Base-by-base conservation (phyloP, 2,888 invertebrate genomes). In the Boloria selene region DNA sequence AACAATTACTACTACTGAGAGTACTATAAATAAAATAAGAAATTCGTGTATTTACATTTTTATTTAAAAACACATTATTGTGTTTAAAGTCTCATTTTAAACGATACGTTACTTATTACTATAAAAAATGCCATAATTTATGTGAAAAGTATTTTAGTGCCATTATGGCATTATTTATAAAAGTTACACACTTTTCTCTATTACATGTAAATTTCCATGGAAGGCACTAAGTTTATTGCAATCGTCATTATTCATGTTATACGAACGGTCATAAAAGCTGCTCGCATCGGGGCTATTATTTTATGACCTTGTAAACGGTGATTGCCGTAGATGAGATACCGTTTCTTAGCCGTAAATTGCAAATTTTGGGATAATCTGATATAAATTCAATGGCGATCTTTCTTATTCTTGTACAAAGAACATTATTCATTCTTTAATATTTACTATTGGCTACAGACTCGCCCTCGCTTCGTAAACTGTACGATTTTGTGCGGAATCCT, bases 301-400 rank as follows among this genome's bases (percentile, higher is more conserved):
- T 62, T 62, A 62, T 17, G 38, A 14, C 54, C 44, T 62, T 52
- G 47, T 54, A 62, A 54, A 62, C 54, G 47, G 54, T 62, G 47
- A 54, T 62, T 13, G 17, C 31, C n/a, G 22, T 54, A 47, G 44
- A 61, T 61, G 26, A 49, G 16, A 26, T 22, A 44, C 22, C 16
- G 26, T 58, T 49, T 3, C 58, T 47, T 5, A 26, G 58, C 31
- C 31, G 47, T 17, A 49, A 26, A 47, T 58, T 16, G 49, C 17
- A 31, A 58, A 58, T 49, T 58, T 58, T 31, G 49, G 49, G 31
- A 58, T 31, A 45, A 58, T 58, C 26, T 17, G 16, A 47, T 49
- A 56, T 10, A 45, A 56, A 56, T 56, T n/a, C 44, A 44, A 22
- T 22, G 55, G 22, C 44, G 42, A 56, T 44, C 14, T 55, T 55